Evolutionary conservation across 2,113 vertebrate species (phyloP).

Genomic region (Sylvilagus bachmani): DNA sequence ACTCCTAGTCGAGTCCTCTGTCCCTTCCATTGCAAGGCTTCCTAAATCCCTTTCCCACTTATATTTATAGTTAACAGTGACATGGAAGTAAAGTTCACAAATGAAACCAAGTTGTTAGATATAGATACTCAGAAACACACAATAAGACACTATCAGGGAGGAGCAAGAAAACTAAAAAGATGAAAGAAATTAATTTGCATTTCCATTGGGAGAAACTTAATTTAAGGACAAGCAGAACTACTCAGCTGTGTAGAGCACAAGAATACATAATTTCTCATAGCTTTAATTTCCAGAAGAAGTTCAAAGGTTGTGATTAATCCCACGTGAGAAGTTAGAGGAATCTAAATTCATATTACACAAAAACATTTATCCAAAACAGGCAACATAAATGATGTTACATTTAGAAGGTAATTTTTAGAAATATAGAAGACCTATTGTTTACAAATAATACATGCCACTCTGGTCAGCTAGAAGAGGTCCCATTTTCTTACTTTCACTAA

Average conservation of each 20-base stretch:
- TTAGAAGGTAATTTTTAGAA: neutral
- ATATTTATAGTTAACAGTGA: neutral
- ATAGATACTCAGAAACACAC: neutral
- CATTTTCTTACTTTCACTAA: neutral
- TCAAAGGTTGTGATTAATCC: neutral
- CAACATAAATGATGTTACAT: neutral
- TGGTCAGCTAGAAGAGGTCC: too few species aligned
- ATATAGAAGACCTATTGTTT: slow-evolving; percentile 36
- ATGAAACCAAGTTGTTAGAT: neutral
- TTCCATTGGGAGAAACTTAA: neutral
- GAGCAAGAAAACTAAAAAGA: neutral
- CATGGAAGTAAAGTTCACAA: neutral
- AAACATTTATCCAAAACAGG: neutral
- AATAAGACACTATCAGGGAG: neutral
- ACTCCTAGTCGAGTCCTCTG: neutral
- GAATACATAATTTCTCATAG: neutral
- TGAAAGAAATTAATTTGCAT: neutral
- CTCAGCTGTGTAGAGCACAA: neutral
- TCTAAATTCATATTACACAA: neutral
- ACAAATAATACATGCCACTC: neutral
- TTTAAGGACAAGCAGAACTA: neutral
- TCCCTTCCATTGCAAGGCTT: neutral
- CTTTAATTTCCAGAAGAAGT: neutral
- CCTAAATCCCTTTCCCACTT: neutral
- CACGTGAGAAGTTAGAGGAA: neutral